Evolutionary conservation across 2,888 invertebrate genomes (phyloP), one percentile per base, ranked within the genome.

Genomic region (Gari tellinella): DNA sequence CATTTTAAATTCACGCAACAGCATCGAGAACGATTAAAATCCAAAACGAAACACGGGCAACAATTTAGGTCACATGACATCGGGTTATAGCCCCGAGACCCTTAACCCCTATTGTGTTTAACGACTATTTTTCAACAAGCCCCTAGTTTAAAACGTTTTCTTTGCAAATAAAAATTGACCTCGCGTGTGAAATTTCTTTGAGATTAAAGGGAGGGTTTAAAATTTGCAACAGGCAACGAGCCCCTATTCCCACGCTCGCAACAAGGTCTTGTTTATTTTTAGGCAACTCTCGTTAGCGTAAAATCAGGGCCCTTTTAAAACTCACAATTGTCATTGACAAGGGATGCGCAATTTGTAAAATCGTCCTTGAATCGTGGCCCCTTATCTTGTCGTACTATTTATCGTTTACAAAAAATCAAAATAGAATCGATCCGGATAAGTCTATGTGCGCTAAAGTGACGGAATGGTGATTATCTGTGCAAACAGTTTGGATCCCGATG

Each of bases 261-360:
- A 58, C 55, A 56, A 48, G 49, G 56, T 64, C n/a, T 64, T 65
- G 41, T 56, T 64, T 60, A 62, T 62, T 57, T 65, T 56, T 64
- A 64, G 55, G 25, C 64, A 64, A 21, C 55, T 3, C 41, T 19
- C 31, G 65, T 51, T 51, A 51, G 51, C 43, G 51, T 65, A 51
- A 17, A 31, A 65, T 31, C 19, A 15, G 41, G 57, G 57, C 57
- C 49, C 51, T 51, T 65, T 49, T 41, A 38, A 19, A 19, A 3
- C 2, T 19, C 10, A 4, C 31, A 31, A 31, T 31, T 31, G 31
- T 31, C 31, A 31, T 31, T 31, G 31, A 31, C 31, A 31, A 31
- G 31, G 31, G 31, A 10, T 31, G 31, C 10, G 31, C 31, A 31
- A 31, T 31, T 31, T 31, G 31, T 31, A 31, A 31, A 31, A 31